Percentiles rank a stretch among this genome's conserved stretches.
Conservation (phyloP, 2,888 invertebrate genomes). For the Thalpophila matura region DNA sequence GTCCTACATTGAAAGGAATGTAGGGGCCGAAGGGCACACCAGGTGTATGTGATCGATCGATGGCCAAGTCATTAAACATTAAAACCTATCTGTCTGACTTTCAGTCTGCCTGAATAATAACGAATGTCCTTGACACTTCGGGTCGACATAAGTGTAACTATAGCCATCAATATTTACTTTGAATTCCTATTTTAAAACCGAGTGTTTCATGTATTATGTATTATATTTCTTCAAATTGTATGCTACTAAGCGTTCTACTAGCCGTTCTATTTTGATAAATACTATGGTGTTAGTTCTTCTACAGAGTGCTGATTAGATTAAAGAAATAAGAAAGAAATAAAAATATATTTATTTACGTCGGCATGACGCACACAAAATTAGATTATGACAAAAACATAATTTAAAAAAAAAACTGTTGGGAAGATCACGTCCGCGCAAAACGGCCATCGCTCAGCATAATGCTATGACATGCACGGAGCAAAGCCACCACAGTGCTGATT, state of each 20-base stretch:
- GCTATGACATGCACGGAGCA: no score
- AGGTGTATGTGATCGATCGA: conserved; percentile 81
- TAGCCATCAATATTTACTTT: conserved; percentile 43
- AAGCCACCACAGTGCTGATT: no score
- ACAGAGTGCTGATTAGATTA: no score
- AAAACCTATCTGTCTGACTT: conserved; percentile 82
- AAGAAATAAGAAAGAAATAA: no score
- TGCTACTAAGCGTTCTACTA: neutral
- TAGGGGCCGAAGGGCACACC: conserved; percentile 62
- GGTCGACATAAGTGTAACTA: conserved; percentile 50
- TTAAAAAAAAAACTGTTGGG: no score
- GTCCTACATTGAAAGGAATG: conserved; percentile 66
- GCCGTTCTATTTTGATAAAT: no score
- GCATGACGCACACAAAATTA: no score
- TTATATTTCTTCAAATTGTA: neutral
- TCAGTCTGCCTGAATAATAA: conserved; percentile 71
- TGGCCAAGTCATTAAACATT: conserved; percentile 82
- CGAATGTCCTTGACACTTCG: conserved; percentile 77
- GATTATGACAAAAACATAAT: no score
- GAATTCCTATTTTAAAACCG: conserved; percentile 16
- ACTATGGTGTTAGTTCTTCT: no score
- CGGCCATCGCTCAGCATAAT: no score
- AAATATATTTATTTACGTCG: no score
- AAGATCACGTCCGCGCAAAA: no score
- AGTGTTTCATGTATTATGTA: conserved; percentile 13